A percentile compares a stretch with the other conserved stretches of the same genome.
phyloP scores from a whole-genome alignment of 2,797 vertebrate genomes.

The Gallinago nigripennis region DNA sequence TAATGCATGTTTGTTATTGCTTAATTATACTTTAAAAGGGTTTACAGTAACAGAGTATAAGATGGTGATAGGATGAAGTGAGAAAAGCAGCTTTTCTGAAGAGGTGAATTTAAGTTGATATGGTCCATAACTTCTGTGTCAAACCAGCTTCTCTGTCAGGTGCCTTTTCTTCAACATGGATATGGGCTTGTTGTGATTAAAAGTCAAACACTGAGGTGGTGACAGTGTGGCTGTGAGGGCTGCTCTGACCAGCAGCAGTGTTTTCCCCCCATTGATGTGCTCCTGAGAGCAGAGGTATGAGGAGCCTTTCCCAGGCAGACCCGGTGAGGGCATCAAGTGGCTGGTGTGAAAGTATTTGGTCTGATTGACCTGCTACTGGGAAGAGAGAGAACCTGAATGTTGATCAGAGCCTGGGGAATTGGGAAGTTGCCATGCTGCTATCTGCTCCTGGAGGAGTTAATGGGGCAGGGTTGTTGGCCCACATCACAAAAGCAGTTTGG shows the following conservation, averaged over 20 bases:
- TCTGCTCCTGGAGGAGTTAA: not conserved
- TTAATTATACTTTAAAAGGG: not conserved
- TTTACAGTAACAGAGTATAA: not conserved
- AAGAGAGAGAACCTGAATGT: not conserved
- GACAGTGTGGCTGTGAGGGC: not conserved
- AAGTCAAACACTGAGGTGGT: not conserved
- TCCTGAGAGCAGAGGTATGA: not conserved
- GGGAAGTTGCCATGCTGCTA: not conserved
- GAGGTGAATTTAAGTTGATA: not conserved
- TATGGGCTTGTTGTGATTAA: not conserved
- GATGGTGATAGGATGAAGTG: not conserved
- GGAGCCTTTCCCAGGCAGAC: not conserved
- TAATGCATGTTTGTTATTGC: not conserved
- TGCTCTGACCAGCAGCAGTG: not conserved
- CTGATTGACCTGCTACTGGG: not conserved
- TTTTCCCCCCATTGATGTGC: not conserved
- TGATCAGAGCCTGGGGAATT: fast-evolving
- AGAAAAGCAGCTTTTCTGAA: not conserved
- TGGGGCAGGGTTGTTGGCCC: not conserved
- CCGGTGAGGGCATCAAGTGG: not conserved
- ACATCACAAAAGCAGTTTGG: not conserved
- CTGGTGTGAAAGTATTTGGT: not conserved
- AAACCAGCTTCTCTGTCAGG: not conserved
- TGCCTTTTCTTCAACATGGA: not conserved
- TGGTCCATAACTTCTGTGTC: not conserved